A percentile compares a stretch with the other conserved stretches of the same genome.
phyloP scores from a whole-genome alignment of 2,888 invertebrate genomes.

The Fragum whitleyi region DNA sequence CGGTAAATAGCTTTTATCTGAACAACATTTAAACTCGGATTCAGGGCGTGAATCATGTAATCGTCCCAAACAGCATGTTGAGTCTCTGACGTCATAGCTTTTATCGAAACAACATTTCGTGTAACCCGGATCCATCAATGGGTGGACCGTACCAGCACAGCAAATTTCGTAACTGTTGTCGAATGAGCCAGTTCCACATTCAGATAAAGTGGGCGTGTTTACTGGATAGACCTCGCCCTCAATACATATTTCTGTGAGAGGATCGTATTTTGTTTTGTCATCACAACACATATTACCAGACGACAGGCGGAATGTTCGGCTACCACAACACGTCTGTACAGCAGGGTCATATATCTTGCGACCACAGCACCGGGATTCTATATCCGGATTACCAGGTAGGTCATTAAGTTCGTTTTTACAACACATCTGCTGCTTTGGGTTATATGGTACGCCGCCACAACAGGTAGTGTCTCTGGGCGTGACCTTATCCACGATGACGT shows the following conservation, averaged over 20 bases:
- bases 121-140: neutral
- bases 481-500: constrained; percentile 4
- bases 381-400: neutral
- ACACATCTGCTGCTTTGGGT: constrained; percentile 33
- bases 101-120: constrained; percentile 28
- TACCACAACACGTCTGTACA: constrained; percentile 9
- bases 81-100: constrained; percentile 20
- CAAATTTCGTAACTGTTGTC: constrained; percentile 30
- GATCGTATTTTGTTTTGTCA: neutral
- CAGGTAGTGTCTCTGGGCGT: constrained; percentile 28
- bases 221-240: neutral
- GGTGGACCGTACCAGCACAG: constrained; percentile 21
- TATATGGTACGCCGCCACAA: constrained; percentile 21
- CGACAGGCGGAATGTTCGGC: neutral
- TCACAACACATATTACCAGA: constrained; percentile 11
- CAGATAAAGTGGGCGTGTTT: neutral
- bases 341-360: neutral
- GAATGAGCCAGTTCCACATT: constrained; percentile 10
- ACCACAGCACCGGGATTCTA: constrained; percentile 11
- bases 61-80: constrained; percentile 31
- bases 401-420: constrained; percentile 23
- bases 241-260: neutral
- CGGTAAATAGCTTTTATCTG: constrained; percentile 16
- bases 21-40: constrained; percentile 26
- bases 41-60: constrained; percentile 1